Conservation (phyloP, 2,888 invertebrate species). For the Cyaniris semiargus region DNA sequence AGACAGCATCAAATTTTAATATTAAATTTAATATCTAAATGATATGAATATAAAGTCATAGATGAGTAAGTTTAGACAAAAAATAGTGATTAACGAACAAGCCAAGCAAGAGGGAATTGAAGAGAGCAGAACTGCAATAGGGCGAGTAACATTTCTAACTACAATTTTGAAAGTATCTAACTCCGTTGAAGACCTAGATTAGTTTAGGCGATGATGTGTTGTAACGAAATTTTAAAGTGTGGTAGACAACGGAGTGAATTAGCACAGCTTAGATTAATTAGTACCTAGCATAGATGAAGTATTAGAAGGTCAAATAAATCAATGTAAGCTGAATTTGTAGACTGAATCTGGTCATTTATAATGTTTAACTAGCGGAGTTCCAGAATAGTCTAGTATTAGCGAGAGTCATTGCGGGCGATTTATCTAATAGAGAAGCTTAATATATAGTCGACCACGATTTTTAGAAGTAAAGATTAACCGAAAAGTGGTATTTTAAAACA, state of each 20-base stretch:
- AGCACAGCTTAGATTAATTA: conserved; percentile 63
- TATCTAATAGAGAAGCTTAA: conserved; percentile 66
- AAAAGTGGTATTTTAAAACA: conserved; percentile 41
- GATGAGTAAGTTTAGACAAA: conserved; percentile 38
- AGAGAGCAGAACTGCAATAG: conserved; percentile 66
- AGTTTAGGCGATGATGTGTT: conserved; percentile 62
- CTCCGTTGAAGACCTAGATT: conserved; percentile 65
- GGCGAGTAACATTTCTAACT: conserved; percentile 76
- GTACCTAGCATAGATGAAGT: conserved; percentile 66
- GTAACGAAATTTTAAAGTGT: conserved; percentile 57
- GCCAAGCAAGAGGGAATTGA: conserved; percentile 63
- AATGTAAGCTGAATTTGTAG: conserved; percentile 63
- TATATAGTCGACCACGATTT: conserved; percentile 46
- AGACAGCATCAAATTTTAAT: background rate
- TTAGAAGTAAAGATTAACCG: conserved; percentile 44
- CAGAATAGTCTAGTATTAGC: conserved; percentile 62
- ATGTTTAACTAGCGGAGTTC: conserved; percentile 61
- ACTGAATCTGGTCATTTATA: conserved; percentile 59
- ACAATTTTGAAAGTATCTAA: conserved; percentile 62
- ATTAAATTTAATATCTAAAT: background rate
- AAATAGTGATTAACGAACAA: conserved; percentile 60
- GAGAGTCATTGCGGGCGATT: conserved; percentile 62
- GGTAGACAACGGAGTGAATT: conserved; percentile 66
- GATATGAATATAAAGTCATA: background rate
- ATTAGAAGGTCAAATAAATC: conserved; percentile 55